These are phyloP conservation scores for Stenchaetothrips biformis DNA, from an alignment of 2,888 invertebrate genomes.

Conservation along the genomic window DNA sequence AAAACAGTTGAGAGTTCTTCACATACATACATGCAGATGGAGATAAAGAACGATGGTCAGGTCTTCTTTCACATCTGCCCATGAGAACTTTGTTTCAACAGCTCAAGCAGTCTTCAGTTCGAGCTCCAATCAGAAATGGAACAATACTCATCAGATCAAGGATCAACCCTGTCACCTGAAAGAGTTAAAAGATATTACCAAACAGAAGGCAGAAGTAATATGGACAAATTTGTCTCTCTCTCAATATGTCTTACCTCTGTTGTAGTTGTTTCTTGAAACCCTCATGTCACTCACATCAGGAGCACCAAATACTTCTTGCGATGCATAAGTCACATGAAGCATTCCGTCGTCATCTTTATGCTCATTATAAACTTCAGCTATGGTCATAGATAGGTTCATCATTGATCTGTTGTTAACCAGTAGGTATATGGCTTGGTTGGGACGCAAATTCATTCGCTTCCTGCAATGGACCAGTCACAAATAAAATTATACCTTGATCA, in stretches of 20 bases:
- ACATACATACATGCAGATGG: no score
- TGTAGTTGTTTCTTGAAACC: neutral
- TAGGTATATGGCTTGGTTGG: slow-evolving; percentile 72
- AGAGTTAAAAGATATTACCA: neutral
- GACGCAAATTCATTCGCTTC: slow-evolving; percentile 56
- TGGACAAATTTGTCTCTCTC: no score
- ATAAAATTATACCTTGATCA: slow-evolving; percentile 18
- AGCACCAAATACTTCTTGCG: slow-evolving; percentile 79
- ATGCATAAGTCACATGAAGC: slow-evolving; percentile 82
- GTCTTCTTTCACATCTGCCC: no score
- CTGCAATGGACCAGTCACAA: slow-evolving; percentile 42
- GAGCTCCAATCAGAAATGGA: neutral
- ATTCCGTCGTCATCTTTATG: slow-evolving; percentile 79
- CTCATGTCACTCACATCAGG: neutral
- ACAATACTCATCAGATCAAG: neutral
- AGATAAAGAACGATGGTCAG: no score
- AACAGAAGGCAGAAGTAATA: neutral
- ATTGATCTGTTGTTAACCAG: slow-evolving; percentile 78
- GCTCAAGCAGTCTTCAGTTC: no score
- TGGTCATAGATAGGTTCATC: slow-evolving; percentile 72
- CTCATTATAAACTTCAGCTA: slow-evolving; percentile 74
- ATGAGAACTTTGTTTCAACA: no score
- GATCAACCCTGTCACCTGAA: neutral
- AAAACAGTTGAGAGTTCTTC: no score
- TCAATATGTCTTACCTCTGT: neutral